Conservation (phyloP, 2,113 vertebrate species). For the Pygoscelis antarcticus region DNA sequence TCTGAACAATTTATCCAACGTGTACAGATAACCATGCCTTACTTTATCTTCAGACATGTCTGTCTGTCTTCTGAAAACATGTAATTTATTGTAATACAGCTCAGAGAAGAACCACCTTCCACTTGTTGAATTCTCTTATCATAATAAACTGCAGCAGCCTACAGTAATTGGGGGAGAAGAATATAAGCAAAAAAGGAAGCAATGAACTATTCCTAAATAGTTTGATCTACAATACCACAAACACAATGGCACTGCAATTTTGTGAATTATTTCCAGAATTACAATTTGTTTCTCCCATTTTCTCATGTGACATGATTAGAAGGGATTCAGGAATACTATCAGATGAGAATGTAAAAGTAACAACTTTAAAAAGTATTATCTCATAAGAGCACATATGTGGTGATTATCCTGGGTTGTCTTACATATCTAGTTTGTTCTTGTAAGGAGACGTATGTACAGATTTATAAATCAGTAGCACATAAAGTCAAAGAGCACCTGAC, state of each 20-base stretch:
- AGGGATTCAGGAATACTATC: neutral
- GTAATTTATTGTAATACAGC: neutral
- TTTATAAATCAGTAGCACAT: neutral
- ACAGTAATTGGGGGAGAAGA: neutral
- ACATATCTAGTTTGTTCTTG: neutral
- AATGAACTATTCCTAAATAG: neutral
- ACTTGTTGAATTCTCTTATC: neutral
- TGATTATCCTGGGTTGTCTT: neutral
- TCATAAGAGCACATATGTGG: rapidly evolving
- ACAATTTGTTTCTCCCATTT: neutral
- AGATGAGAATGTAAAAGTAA: neutral
- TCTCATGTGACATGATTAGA: neutral
- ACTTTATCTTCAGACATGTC: neutral
- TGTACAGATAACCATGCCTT: neutral
- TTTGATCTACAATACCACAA: neutral
- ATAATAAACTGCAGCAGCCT: neutral
- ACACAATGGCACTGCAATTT: neutral
- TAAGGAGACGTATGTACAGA: neutral
- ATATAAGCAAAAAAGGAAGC: neutral
- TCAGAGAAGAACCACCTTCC: neutral
- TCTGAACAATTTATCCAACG: neutral
- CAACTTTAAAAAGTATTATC: neutral
- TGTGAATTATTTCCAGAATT: neutral
- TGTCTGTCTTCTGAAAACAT: neutral
- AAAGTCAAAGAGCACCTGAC: neutral